Evolutionary conservation across 2,113 vertebrate species (phyloP), one percentile per base, ranked within the genome.

Genomic region (Alligator mississippiensis): DNA sequence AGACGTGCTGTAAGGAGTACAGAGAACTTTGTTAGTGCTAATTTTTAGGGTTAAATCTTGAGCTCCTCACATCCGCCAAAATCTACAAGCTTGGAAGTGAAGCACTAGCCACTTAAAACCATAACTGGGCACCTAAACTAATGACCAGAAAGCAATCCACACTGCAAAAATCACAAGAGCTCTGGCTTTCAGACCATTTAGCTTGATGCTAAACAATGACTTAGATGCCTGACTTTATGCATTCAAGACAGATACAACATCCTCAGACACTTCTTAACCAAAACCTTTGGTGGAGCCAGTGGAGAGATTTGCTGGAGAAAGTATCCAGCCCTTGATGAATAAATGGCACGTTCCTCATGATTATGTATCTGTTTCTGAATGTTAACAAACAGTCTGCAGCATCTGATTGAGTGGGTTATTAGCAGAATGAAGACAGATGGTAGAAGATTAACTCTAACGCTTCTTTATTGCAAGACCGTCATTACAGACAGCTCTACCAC

Each of bases 341-440:
- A 94, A 96, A 94, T 96, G 94, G 83, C 95, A 47, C 0, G 59
- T 91, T 95, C 86, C 90, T 92, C 92, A 93, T n/a, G 81, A 95
- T 97, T 97, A 92, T 95, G 96, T 96, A 94, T 96, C 97, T 96
- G 84, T 95, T 98, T 94, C 97, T 96, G 94, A 95, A 95, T 95
- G 95, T 93, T 97, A 97, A 98, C 97, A 97, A 97, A 97, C 96
- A 96, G 95, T 94, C 90, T 25, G 96, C 96, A 96, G 96, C 94
- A 87, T 95, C 96, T 97, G 98, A 98, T 94, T 84, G 96, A 97
- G 94, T 93, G 90, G 96, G 96, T 97, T 98, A 97, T 98, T 98
- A 98, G 96, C 82, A 92, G 97, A 95, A 94, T 22, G 70, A 95
- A 98, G 97, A 98, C 98, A 98, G 98, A 98, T 98, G 97, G 97